Conservation (phyloP, 2,797 vertebrate genomes). For the Poecile montanus region DNA sequence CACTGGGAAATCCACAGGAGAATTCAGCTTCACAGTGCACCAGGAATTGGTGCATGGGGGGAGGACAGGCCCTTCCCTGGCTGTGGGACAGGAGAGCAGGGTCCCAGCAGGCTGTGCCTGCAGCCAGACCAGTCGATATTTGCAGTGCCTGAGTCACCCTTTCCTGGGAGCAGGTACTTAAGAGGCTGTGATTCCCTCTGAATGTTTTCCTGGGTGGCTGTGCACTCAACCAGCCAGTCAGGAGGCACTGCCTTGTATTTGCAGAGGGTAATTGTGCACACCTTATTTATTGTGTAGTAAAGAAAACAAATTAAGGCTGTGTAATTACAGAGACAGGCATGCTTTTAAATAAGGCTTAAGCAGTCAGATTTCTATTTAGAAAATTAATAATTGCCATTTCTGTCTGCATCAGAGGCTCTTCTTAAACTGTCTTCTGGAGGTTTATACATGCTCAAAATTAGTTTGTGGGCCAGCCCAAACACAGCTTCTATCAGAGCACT, state of each 20-base stretch:
- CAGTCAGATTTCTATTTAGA: slow-evolving; percentile 69
- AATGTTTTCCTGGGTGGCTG: neutral
- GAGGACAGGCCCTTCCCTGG: neutral
- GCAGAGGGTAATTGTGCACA: slow-evolving; percentile 50
- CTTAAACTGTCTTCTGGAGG: slow-evolving; percentile 29
- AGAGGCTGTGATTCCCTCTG: neutral
- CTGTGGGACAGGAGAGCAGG: neutral
- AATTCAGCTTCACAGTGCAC: neutral
- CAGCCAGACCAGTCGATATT: neutral
- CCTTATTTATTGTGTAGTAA: slow-evolving; percentile 73
- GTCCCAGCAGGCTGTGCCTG: neutral
- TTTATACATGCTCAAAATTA: neutral
- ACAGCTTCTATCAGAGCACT: neutral
- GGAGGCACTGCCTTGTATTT: slow-evolving; percentile 18
- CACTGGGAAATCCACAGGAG: neutral
- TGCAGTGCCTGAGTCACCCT: neutral
- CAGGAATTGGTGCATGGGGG: neutral
- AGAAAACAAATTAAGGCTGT: slow-evolving; percentile 79
- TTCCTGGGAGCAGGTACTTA: neutral
- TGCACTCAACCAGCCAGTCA: neutral
- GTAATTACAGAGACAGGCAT: slow-evolving; percentile 72
- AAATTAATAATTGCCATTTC: slow-evolving; percentile 72
- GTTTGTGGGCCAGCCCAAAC: neutral
- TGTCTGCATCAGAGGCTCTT: neutral
- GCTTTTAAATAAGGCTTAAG: slow-evolving; percentile 73